Percentiles rank a stretch among this genome's conserved stretches.
phyloP scores from a whole-genome alignment of 2,797 vertebrate genomes.

The Anabas testudineus region DNA sequence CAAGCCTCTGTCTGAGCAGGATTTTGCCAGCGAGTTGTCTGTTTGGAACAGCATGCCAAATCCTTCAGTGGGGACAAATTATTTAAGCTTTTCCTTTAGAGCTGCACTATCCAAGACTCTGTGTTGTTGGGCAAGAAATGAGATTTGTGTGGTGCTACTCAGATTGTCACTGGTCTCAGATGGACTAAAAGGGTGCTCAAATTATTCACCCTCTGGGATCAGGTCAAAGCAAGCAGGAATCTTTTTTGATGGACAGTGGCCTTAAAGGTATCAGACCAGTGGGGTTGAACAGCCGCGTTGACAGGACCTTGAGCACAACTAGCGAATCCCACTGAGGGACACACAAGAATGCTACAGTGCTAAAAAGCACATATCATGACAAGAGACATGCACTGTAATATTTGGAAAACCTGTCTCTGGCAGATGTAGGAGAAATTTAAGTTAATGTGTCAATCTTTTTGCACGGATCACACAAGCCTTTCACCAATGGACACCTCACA shows the following conservation, averaged over 20 bases:
- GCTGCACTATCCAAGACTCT: constrained; percentile 27
- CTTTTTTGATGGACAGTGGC: constrained; percentile 42
- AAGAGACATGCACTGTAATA: constrained; percentile 27
- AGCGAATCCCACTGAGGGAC: constrained; percentile 33
- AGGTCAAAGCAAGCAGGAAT: constrained; percentile 26
- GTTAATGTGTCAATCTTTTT: neutral
- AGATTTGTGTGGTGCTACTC: constrained; percentile 14
- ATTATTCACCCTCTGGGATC: constrained; percentile 27
- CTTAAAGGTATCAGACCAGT: constrained; percentile 46
- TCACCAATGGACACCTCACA: neutral
- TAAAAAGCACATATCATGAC: constrained; percentile 15
- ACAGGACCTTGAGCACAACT: constrained; percentile 32
- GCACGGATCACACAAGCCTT: constrained; percentile 14
- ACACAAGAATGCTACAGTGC: constrained; percentile 7
- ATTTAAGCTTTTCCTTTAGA: constrained; percentile 27
- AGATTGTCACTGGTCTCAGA: constrained; percentile 23
- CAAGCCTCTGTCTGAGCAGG: constrained; percentile 40
- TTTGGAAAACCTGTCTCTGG: constrained; percentile 7
- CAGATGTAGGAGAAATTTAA: neutral
- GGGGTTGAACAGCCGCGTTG: constrained; percentile 34
- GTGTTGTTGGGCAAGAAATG: constrained; percentile 35
- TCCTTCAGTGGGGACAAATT: constrained; percentile 54
- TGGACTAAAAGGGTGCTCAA: constrained; percentile 7
- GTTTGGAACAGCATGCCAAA: constrained; percentile 52
- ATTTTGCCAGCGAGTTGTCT: constrained; percentile 46